Conservation (phyloP, 2,888 invertebrate species). For the Bellardia pandia region DNA sequence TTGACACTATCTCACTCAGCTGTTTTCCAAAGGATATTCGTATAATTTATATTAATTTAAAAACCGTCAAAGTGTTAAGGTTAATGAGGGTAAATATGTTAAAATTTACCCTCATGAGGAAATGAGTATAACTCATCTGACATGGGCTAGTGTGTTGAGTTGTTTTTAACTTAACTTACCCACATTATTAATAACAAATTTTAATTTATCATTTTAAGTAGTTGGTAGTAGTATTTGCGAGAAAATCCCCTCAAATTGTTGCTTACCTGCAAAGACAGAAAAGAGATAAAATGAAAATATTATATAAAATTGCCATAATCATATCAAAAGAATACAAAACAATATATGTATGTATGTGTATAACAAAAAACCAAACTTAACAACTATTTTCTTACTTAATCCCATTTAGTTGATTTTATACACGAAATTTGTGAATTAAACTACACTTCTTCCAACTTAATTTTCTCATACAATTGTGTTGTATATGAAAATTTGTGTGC, state of each 20-base stretch:
- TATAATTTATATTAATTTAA: neutral
- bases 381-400: constrained; percentile 42
- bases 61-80: neutral
- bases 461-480: neutral
- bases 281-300: constrained; percentile 32
- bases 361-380: constrained; percentile 7
- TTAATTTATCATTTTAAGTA: constrained; percentile 16
- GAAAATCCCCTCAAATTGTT: constrained; percentile 23
- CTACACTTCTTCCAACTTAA: neutral
- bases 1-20: too few relatives aligned
- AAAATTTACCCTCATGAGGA: neutral
- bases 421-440: constrained; percentile 55
- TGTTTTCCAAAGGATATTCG: too few relatives aligned
- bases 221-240: neutral
- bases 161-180: constrained; percentile 3
- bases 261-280: constrained; percentile 65
- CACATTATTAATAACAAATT: neutral
- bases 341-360: too few relatives aligned
- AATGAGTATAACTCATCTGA: neutral
- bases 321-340: constrained; percentile 32
- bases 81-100: neutral
- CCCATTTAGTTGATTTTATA: constrained; percentile 49
- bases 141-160: neutral
- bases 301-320: constrained; percentile 64
- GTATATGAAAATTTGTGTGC: neutral